Evolutionary conservation across 2,113 vertebrate species (phyloP), one percentile per base, ranked within the genome.

Genomic region (Etheostoma spectabile): DNA sequence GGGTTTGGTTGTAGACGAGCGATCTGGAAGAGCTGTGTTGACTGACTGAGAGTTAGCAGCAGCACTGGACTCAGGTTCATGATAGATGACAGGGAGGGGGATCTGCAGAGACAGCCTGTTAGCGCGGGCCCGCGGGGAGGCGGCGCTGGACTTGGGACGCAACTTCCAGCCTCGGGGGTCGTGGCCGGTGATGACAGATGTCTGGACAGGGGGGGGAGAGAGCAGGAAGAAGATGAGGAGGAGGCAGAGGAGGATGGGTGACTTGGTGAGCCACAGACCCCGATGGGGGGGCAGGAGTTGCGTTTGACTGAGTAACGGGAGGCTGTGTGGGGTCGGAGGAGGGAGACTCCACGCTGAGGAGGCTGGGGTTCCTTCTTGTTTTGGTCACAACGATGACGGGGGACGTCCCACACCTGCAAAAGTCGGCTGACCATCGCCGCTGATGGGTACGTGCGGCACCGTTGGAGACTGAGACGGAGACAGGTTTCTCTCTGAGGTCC

Each of bases 331-430:
- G 95, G 95, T 30, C 86, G 57, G 0, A 89, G 95, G 21, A 99
- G 93, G 0, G 97, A 99, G 4, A 95, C 94, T 0, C 95, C 94
- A 16, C 96, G 96, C 0, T 74, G 92, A 1, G 98, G 97, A 0
- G 97, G 97, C 0, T 90, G 93, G 0, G 98, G 98, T 74, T 97
- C 95, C 87, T 95, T 97, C 91, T 95, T 96, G n/a, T 90, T 96
- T 99, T 99, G 91, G 83, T 96, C 74, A 98, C 94, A 5, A 93
- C 95, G 42, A 99, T 97, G 82, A 96, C 96, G 48, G 95, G 91
- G 59, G 96, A 94, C 22, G 73, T 46, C 13, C 35, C 95, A 89
- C 72, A 67, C 91, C 15, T 95, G 91, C 42, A 92, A 19, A 96
- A 73, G 67, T 96, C 97, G 3, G 33, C 72, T 3, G 89, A 91